These are phyloP conservation scores for Notospermus geniculatus DNA, from an alignment of 1,140 invertebrate species.

Conservation along the genomic window DNA sequence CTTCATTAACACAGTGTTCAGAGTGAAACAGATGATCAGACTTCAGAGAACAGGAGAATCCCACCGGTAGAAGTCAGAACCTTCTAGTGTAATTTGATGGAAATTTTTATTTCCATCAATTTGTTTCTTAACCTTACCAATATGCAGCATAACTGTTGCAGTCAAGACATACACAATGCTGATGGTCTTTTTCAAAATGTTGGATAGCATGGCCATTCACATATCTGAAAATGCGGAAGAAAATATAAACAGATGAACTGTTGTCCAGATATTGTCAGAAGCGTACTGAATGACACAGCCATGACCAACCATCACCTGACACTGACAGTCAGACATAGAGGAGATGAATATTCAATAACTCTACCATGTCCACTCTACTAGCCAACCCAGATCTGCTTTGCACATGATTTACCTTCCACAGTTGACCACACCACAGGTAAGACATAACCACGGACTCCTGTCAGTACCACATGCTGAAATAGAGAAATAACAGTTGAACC, in stretches of 20 bases:
- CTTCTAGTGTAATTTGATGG: conserved; percentile 13
- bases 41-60: too few relatives aligned
- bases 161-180: conserved; percentile 74
- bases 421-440: conserved; percentile 70
- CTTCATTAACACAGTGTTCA: too few relatives aligned
- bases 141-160: conserved; percentile 72
- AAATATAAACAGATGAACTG: conserved; percentile 7
- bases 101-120: conserved; percentile 4
- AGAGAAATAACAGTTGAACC: too few relatives aligned
- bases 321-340: background rate
- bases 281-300: background rate
- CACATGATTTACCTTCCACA: conserved; percentile 64
- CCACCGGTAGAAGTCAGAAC: too few relatives aligned
- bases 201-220: conserved; percentile 73
- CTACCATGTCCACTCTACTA: background rate
- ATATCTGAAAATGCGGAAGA: conserved; percentile 60
- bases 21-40: too few relatives aligned
- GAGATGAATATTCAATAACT: too few relatives aligned
- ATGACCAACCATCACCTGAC: background rate
- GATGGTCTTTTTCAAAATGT: conserved; percentile 64
- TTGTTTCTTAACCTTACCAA: conserved; percentile 61
- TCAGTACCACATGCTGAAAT: conserved; percentile 67
- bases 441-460: conserved; percentile 74
- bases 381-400: background rate
- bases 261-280: background rate